Evolutionary conservation across 2,888 invertebrate genomes (phyloP).

Genomic region (Thymelicus lineola): DNA sequence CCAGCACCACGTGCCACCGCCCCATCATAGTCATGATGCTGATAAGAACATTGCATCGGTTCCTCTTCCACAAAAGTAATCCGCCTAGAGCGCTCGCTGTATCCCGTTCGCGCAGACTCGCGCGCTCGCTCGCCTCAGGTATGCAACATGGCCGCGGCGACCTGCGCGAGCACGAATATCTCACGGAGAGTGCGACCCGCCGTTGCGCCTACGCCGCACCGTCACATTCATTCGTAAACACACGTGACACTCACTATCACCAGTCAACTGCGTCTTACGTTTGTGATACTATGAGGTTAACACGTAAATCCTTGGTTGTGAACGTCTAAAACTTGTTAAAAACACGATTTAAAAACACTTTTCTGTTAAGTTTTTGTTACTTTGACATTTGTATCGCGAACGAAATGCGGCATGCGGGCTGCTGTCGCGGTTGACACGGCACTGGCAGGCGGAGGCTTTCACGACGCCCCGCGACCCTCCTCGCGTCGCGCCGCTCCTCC

Average conservation of each 20-base stretch:
- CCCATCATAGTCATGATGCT: conserved; percentile 78
- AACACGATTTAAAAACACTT: conserved; percentile 61
- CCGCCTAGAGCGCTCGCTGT: conserved; percentile 69
- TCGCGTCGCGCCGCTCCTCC: conserved; percentile 59
- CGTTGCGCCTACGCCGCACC: conserved; percentile 82
- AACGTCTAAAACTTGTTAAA: conserved; percentile 4
- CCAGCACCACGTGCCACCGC: conserved; percentile 80
- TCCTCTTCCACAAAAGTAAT: conserved; percentile 73
- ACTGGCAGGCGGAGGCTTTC: conserved; percentile 79
- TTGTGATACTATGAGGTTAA: conserved; percentile 33
- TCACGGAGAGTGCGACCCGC: conserved; percentile 81
- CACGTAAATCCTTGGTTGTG: conserved; percentile 43
- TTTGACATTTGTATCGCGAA: conserved; percentile 55
- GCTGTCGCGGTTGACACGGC: conserved; percentile 73
- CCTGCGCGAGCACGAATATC: conserved; percentile 83
- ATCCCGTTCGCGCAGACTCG: conserved; percentile 81
- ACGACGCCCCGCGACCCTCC: conserved; percentile 69
- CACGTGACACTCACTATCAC: conserved; percentile 78
- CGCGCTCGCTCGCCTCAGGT: conserved; percentile 82
- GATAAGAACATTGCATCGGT: conserved; percentile 74
- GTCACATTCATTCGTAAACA: conserved; percentile 82
- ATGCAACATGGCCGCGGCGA: conserved; percentile 85
- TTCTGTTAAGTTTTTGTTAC: conserved; percentile 72
- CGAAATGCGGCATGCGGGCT: conserved; percentile 66
- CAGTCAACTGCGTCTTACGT: conserved; percentile 41